A percentile compares a stretch with the other conserved stretches of the same genome.
phyloP scores from a whole-genome alignment of 2,797 vertebrate genomes.

The Centropyge bicolor region DNA sequence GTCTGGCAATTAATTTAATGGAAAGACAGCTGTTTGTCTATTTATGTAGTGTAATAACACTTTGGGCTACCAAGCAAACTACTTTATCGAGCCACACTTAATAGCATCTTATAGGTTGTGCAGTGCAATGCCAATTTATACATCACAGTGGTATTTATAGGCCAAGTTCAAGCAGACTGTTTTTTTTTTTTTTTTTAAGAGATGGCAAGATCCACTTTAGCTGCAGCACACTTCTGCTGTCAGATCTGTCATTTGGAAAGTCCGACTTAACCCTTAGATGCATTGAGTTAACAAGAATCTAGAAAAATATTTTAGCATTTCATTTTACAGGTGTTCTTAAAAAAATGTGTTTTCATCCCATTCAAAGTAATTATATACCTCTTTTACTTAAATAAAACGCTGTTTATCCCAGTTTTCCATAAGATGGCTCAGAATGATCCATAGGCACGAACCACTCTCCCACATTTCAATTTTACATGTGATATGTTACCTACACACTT shows the following conservation, averaged over 20 bases:
- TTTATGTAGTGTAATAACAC: slow-evolving; percentile 30
- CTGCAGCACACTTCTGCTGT: not conserved
- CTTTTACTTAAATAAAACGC: not conserved
- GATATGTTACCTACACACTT: not conserved
- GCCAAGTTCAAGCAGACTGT: not conserved
- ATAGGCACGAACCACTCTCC: not conserved
- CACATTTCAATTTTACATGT: too few relatives aligned
- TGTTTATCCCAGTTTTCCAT: not conserved
- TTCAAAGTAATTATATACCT: not conserved
- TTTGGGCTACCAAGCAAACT: slow-evolving; percentile 10
- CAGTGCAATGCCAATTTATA: not conserved
- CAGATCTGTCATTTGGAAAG: not conserved
- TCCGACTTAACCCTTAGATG: not conserved
- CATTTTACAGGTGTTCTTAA: not conserved
- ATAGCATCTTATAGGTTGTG: slow-evolving; percentile 27
- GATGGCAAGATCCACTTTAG: not conserved
- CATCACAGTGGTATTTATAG: slow-evolving; percentile 12
- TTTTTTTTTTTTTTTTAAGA: not conserved
- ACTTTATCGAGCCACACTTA: slow-evolving; percentile 24
- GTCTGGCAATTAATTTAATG: slow-evolving; percentile 44
- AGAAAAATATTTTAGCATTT: slow-evolving; percentile 6
- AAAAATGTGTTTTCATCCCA: not conserved
- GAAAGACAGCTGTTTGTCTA: slow-evolving; percentile 39
- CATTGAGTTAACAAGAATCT: not conserved
- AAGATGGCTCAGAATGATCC: not conserved